phyloP scores from a whole-genome alignment of 2,888 invertebrate genomes.

The Volucella inanis region DNA sequence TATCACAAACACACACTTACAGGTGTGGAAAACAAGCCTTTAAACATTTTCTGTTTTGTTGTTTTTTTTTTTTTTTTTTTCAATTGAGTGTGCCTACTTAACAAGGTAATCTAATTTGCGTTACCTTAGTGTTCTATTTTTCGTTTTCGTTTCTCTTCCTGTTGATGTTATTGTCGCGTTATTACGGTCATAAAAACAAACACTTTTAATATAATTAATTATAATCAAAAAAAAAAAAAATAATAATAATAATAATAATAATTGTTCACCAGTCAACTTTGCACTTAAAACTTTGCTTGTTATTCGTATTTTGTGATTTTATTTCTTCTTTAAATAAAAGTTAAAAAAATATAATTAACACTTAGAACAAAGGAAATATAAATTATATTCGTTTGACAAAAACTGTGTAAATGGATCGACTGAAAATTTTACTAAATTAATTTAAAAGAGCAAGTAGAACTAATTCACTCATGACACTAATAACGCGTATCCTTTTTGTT shows the following conservation, averaged over 20 bases:
- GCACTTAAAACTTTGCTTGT: conserved; percentile 2
- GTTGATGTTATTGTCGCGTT: conserved; percentile 37
- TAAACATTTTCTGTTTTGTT: conserved; percentile 60
- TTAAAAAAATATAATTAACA: conserved; percentile 17
- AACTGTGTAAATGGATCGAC: conserved; percentile 22
- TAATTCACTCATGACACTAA: conserved; percentile 51
- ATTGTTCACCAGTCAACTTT: conserved; percentile 50
- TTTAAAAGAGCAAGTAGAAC: conserved; percentile 12
- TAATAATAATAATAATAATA: too few species aligned
- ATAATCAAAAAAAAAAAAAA: conserved; percentile 32
- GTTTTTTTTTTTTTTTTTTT: conserved; percentile 14
- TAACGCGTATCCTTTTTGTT: conserved; percentile 42
- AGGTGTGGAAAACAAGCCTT: conserved; percentile 25
- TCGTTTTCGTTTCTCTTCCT: conserved; percentile 6
- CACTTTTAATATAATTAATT: conserved; percentile 26
- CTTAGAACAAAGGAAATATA: conserved; percentile 21
- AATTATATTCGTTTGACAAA: not conserved
- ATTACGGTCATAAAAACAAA: conserved; percentile 48
- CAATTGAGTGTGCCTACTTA: conserved; percentile 60
- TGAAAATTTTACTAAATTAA: conserved; percentile 23
- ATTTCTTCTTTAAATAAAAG: conserved; percentile 15
- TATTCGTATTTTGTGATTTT: conserved; percentile 6
- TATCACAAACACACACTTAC: not conserved
- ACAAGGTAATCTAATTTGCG: conserved; percentile 72
- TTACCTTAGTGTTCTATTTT: conserved; percentile 63